Base-by-base conservation (phyloP, 2,113 vertebrate genomes). In the Spermophilus dauricus region DNA sequence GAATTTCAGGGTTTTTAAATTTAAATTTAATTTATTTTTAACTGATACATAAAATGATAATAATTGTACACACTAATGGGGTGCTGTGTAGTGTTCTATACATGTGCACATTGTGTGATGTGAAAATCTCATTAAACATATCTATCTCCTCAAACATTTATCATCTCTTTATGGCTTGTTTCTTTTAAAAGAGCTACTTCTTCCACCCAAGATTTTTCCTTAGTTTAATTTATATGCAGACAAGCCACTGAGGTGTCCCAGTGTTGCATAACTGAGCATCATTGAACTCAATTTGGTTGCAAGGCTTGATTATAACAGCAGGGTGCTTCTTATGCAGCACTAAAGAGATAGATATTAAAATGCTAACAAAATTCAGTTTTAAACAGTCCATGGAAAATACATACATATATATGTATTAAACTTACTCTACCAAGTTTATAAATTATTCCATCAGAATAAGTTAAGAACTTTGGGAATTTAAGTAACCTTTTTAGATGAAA, bases 371-470 rank as follows among this genome's bases (percentile, higher is more conserved):
- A 67, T 83, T 75, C 22, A 37, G 30, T 88, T 88, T 69, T 75
- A 63, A 89, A 58, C n/a, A 88, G 76, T 58, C 34, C 72, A 75
- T 56, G 83, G 56, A 37, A 39, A 14, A 53, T 53, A 53, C 13
- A 53, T 53, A 53, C 13, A 53, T 53, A 53, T 53, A 17, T 53
- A 53, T 53, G 4, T 84, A 81, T 76, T 37, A 95, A 75, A 34
- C 39, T 45, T 88, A 24, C 86, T 91, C 65, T 92, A 34, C 48
- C 22, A 48, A 78, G 8, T 80, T 65, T 63, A 24, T 61, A 84
- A 91, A 85, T 94, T 88, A 70, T 14, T 72, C n/a, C 42, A 83
- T 94, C 24, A 88, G 83, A 93, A 63, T 86, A 94, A 67, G n/a
- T 58, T 84, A 86, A 91, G 39, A 17, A 70, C 37, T 72, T 70